Evolutionary conservation across 2,888 invertebrate species (phyloP).

Genomic region (Thysanoteuthis rhombus): DNA sequence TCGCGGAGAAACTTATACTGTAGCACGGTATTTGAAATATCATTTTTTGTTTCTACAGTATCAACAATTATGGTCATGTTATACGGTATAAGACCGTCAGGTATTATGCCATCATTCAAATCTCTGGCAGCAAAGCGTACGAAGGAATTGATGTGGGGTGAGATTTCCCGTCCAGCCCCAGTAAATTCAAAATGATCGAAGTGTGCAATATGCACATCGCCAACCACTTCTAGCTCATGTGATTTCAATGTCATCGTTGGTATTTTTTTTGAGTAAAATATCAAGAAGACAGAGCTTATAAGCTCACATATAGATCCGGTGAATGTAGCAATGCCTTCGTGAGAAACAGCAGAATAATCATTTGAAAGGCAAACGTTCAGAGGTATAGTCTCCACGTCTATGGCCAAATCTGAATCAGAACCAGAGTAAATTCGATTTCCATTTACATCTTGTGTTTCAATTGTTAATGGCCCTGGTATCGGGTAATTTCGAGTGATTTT

Average conservation of each 20-base stretch:
- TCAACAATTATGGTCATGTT: background rate
- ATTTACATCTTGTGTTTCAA: slow-evolving; percentile 40
- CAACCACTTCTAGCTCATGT: slow-evolving; percentile 27
- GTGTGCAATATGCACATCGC: slow-evolving; percentile 43
- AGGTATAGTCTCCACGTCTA: background rate
- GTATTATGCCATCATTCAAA: slow-evolving; percentile 37
- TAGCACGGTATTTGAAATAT: background rate
- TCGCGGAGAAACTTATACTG: background rate
- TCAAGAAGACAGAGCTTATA: background rate
- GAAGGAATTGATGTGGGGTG: slow-evolving; percentile 41
- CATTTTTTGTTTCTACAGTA: background rate
- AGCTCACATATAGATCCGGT: background rate
- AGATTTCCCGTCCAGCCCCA: slow-evolving; percentile 39
- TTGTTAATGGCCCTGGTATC: slow-evolving; percentile 21
- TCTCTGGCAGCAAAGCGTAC: slow-evolving; percentile 43
- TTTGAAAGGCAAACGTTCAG: background rate
- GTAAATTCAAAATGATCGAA: slow-evolving; percentile 38
- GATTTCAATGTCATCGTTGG: background rate
- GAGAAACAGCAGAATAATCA: background rate
- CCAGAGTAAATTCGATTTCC: slow-evolving; percentile 45
- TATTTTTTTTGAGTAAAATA: background rate
- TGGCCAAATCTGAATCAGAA: slow-evolving; percentile 39
- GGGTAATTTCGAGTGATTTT: background rate
- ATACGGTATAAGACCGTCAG: slow-evolving; percentile 33
- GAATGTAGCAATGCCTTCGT: background rate